Evolutionary conservation across 1,140 invertebrate genomes (phyloP).

Genomic region (Anoplolepis gracilipes): DNA sequence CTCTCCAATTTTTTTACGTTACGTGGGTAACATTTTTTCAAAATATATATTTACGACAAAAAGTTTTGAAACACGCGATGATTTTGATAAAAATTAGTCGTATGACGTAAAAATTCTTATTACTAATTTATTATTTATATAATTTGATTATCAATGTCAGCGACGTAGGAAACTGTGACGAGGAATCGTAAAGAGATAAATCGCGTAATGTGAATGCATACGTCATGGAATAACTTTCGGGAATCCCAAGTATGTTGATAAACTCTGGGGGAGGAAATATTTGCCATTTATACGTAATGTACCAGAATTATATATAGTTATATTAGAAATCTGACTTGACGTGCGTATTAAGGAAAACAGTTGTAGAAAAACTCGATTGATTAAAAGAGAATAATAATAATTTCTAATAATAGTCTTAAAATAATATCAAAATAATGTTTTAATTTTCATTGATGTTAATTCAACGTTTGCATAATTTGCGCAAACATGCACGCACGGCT

Average conservation of each 20-base stretch:
- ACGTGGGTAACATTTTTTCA: too few species aligned
- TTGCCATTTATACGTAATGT: background rate
- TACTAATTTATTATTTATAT: too few species aligned
- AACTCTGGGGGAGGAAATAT: background rate
- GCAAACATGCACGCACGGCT: background rate
- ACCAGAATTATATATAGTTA: background rate
- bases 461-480: background rate
- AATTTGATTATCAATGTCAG: conserved; percentile 8
- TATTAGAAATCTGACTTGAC: conserved; percentile 13
- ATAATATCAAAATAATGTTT: background rate
- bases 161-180: background rate
- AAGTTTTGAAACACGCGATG: too few species aligned
- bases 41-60: too few species aligned
- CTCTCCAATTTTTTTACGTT: background rate
- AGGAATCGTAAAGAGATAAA: background rate
- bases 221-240: conserved; percentile 25
- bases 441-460: conserved; percentile 3
- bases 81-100: too few species aligned
- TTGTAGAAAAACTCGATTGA: background rate
- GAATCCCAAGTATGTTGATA: conserved; percentile 28
- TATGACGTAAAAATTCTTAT: too few species aligned
- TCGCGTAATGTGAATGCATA: background rate
- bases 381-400: background rate
- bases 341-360: background rate
- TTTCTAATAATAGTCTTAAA: background rate